Conservation (phyloP, 2,113 vertebrate species). For the Phocoena sinus region DNA sequence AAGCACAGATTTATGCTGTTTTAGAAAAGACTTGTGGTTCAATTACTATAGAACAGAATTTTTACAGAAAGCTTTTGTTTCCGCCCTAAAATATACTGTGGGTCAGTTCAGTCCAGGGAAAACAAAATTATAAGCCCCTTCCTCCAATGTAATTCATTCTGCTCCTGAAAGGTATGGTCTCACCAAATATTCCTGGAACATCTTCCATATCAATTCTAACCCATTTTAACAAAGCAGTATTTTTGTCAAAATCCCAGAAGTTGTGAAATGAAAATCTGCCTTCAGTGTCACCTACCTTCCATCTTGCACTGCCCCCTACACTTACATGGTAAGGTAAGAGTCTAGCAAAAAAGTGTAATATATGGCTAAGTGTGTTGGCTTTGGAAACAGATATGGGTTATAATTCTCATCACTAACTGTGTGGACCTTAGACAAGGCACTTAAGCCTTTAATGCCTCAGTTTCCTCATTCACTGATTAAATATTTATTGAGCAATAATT, state of each 20-base stretch:
- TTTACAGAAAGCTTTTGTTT: constrained; percentile 14
- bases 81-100: constrained; percentile 8
- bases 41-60: constrained; percentile 27
- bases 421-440: neutral
- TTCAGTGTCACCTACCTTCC: neutral
- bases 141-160: neutral
- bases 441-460: neutral
- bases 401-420: neutral
- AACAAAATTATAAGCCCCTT: neutral
- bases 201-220: neutral
- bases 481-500: neutral
- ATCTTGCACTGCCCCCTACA: neutral
- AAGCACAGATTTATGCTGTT: constrained; percentile 44
- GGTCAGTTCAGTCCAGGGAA: neutral
- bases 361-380: neutral
- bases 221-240: neutral
- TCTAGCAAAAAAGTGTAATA: neutral
- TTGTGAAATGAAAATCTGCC: neutral
- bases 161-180: neutral
- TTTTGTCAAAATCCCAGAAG: neutral
- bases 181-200: neutral
- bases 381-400: neutral
- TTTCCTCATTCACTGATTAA: neutral
- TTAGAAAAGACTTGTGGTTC: constrained; percentile 28
- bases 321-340: neutral